These are phyloP conservation scores for Phrynosoma blainvillii DNA, from an alignment of 2,113 vertebrate species.

Conservation along the genomic window DNA sequence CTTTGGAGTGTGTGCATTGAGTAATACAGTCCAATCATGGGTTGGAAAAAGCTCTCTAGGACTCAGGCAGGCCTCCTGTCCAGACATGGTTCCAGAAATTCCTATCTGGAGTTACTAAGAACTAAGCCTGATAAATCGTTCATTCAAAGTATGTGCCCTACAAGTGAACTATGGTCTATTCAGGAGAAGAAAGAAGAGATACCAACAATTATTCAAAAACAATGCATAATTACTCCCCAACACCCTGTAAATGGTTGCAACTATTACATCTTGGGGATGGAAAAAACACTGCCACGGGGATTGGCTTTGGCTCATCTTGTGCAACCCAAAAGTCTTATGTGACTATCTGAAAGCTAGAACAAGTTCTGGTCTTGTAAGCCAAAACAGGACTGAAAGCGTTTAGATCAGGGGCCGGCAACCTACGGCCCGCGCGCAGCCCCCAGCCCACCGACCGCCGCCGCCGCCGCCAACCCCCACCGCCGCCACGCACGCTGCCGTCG, in stretches of 20 bases:
- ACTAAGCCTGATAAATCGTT: neutral
- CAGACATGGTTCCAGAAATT: neutral
- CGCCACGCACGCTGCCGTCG: too few relatives aligned
- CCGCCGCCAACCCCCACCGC: too few relatives aligned
- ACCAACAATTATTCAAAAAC: constrained; percentile 4
- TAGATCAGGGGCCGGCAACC: too few relatives aligned
- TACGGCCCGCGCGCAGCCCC: too few relatives aligned
- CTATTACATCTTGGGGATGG: neutral
- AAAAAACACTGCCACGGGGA: neutral
- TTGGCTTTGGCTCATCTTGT: neutral
- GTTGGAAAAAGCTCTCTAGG: neutral
- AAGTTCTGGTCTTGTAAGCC: neutral
- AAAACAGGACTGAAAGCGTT: neutral
- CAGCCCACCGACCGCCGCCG: too few relatives aligned
- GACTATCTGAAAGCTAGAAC: too few relatives aligned
- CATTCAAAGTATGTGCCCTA: neutral
- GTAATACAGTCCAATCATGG: neutral
- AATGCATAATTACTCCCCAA: too few relatives aligned
- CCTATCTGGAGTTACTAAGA: neutral
- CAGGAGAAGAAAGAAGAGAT: neutral
- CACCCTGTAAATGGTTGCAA: neutral
- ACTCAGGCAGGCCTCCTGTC: neutral
- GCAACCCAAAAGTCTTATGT: neutral
- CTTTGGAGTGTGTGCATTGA: neutral
- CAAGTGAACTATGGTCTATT: neutral